These are phyloP conservation scores for Arvicanthis niloticus DNA, from an alignment of 2,113 vertebrate species.

Conservation along the genomic window DNA sequence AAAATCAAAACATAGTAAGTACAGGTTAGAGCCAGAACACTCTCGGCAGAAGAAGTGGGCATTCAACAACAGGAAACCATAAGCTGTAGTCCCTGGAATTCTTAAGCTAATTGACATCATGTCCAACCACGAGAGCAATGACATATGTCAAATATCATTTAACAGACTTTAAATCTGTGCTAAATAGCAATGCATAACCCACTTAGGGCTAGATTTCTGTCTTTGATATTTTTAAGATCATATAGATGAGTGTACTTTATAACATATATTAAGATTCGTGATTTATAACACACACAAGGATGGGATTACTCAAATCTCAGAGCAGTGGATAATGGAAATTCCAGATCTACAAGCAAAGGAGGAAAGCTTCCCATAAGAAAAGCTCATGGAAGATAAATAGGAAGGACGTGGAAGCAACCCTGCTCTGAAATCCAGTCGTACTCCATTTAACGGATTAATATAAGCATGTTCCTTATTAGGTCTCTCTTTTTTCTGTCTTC, in stretches of 20 bases:
- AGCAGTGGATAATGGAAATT: constrained; percentile 54
- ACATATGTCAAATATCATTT: constrained; percentile 76
- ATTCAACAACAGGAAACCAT: constrained; percentile 34
- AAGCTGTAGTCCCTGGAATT: constrained; percentile 43
- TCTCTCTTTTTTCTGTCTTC: not conserved
- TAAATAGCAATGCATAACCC: constrained; percentile 61
- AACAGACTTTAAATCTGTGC: constrained; percentile 73
- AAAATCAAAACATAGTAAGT: constrained; percentile 58
- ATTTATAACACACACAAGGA: constrained; percentile 55
- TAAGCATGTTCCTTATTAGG: not conserved
- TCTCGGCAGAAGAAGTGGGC: constrained; percentile 8
- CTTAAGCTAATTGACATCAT: constrained; percentile 67
- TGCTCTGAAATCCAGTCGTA: not conserved
- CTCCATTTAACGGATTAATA: not conserved
- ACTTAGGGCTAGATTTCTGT: constrained; percentile 65
- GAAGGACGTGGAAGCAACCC: not conserved
- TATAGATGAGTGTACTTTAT: constrained; percentile 67
- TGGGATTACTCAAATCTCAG: constrained; percentile 36
- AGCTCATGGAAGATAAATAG: not conserved
- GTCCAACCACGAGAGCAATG: constrained; percentile 55
- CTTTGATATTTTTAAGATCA: constrained; percentile 73
- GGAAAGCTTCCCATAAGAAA: not conserved
- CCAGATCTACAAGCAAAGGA: not conserved
- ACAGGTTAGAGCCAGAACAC: constrained; percentile 33
- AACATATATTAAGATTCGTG: constrained; percentile 63